Evolutionary conservation across 1,140 invertebrate genomes (phyloP), one percentile per base, ranked within the genome.

Genomic region (Halictus rubicundus): DNA sequence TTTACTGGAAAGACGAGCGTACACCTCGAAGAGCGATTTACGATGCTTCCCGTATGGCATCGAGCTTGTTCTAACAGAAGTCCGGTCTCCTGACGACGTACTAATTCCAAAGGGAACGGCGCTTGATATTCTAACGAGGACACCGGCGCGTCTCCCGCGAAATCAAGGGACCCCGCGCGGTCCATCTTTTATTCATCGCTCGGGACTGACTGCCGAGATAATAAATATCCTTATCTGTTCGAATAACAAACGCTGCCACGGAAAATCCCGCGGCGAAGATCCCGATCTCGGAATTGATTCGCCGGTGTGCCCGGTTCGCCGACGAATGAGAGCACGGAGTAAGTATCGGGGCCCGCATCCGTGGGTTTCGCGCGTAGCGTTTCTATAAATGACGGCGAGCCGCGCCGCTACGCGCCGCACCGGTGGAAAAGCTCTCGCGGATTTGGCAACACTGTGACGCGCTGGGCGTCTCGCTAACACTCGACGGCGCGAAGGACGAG

Each of bases 401-500:
- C 49, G 49, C 19, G 14, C 12, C 49, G 49, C 16, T 19, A 1
- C 52, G 52, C 52, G 57, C 25, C 73, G 46, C 37, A 65, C 72
- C 73, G 70, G 66, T 79, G 75, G 79, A 77, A 86, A 84, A 84
- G 76, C 76, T 80, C 60, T 77, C 80, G 76, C 85, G 86, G 85
- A 87, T 86, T 86, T 87, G 85, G 85, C 85, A 87, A 87, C 85
- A 84, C 80, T 84, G 87, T 70, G 83, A 84, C 82, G 84, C 74
- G 73, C 27, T 81, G 81, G 80, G 86, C 79, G 84, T 87, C 87
- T 83, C 79, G 84, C 72, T 80, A 70, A 86, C 84, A 87, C 85
- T 86, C 75, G 69, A 78, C 76, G 86, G 81, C 68, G 86, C 81
- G 86, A 86, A 83, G 76, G 83, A 83, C 81, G 82, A 83, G 77